Evolutionary conservation across 2,888 invertebrate genomes (phyloP), one percentile per base, ranked within the genome.

Genomic region (Margaritifera margaritifera): DNA sequence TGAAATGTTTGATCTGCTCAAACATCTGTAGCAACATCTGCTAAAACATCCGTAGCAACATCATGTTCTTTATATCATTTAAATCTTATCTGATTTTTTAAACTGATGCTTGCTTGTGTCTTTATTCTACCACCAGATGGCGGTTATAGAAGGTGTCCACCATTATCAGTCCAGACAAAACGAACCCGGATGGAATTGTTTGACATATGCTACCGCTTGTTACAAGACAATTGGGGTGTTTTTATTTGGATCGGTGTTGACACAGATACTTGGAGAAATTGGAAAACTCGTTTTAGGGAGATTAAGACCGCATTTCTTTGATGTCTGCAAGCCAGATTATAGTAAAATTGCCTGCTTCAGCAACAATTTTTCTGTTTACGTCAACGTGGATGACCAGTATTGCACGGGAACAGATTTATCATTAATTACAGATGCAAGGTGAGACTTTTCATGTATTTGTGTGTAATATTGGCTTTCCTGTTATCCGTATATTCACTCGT

Each of bases 211-310:
- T 56, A n/a, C 57, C 20, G 20, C 57, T 4, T 24, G 22, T n/a
- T 25, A 24, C 57, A 25, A 56, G 57, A 22, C 25, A 6, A 18
- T 42, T 3, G 42, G 42, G 42, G 42, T 42, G 11, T 97, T 96
- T 89, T 93, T 94, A 27, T 97, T 97, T 90, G 97, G 97, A 0
- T 94, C 94, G 61, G 94, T 94, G 60, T 93, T 94, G 80, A 94
- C 94, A 79, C 95, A 96, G 88, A 91, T 97, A 62, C 93, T 94
- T 78, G 97, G 97, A 2, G 97, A 98, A 89, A 93, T 97, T 77
- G 95, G 95, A 78, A 98, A 99, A 91, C 97, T 97, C 89, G 93
- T 94, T 18, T 94, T 98, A 78, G 98, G 98, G 59, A 93, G 98
- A 67, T 91, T 98, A 80, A 92, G 98, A 81, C 98, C 98, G 52